phyloP scores from a whole-genome alignment of 2,888 invertebrate genomes.

The Thecophora atra region DNA sequence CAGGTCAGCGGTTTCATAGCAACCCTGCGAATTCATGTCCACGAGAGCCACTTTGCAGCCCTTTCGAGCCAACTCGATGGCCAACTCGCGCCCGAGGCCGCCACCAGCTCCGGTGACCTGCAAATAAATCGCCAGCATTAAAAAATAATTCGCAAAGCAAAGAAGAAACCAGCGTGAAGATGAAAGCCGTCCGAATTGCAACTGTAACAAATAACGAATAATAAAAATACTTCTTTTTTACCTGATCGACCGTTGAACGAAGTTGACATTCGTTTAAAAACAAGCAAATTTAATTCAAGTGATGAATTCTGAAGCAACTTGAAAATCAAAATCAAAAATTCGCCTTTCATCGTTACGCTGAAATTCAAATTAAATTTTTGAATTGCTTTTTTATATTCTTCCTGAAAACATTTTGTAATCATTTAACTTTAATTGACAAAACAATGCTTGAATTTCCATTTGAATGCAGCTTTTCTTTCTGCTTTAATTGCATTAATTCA shows the following conservation, averaged over 20 bases:
- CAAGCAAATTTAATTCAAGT: neutral
- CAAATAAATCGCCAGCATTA: conserved; percentile 1
- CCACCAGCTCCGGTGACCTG: conserved; percentile 68
- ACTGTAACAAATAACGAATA: neutral
- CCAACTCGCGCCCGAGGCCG: conserved; percentile 67
- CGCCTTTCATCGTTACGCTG: too few species aligned
- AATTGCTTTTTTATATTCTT: too few species aligned
- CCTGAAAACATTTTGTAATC: neutral
- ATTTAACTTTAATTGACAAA: conserved; percentile 7
- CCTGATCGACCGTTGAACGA: neutral
- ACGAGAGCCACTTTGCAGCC: conserved; percentile 66
- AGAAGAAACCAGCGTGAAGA: neutral
- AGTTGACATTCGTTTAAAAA: neutral
- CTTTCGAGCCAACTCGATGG: conserved; percentile 62
- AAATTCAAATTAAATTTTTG: too few species aligned
- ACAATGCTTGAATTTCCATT: neutral
- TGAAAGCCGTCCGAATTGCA: neutral
- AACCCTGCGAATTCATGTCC: conserved; percentile 63
- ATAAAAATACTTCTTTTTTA: neutral
- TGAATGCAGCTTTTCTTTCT: conserved; percentile 14
- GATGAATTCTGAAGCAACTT: conserved; percentile 1
- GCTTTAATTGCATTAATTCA: conserved; percentile 54
- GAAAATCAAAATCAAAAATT: neutral
- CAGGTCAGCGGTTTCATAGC: conserved; percentile 61
- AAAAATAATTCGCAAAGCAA: neutral